phyloP scores from a whole-genome alignment of 2,113 vertebrate genomes.

The Archilochus colubris region DNA sequence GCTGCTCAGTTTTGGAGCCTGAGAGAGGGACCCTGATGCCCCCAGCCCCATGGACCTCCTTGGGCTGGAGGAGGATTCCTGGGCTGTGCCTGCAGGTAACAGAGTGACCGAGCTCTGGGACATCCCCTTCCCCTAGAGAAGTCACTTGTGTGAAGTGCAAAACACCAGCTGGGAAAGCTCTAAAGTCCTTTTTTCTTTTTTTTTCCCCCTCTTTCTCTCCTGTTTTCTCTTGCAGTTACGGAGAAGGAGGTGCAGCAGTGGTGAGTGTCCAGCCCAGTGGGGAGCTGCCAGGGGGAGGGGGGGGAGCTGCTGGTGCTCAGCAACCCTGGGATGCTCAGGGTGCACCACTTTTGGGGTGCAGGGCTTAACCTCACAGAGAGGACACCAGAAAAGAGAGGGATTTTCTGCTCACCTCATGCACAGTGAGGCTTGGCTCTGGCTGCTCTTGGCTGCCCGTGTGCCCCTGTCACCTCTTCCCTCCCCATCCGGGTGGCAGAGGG shows the following conservation, averaged over 20 bases:
- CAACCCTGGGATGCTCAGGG: background rate
- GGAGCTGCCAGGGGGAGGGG: background rate
- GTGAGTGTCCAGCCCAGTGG: slow-evolving; percentile 77
- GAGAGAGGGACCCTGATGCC: too few species aligned
- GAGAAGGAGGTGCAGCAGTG: slow-evolving; percentile 97
- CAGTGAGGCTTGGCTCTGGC: background rate
- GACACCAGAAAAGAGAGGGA: fast-evolving
- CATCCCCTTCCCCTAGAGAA: background rate
- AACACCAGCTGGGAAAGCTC: background rate
- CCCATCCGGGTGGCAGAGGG: fast-evolving
- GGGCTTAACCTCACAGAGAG: background rate
- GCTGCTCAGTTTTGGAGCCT: background rate
- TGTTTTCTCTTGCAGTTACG: slow-evolving; percentile 86
- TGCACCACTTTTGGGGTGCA: background rate
- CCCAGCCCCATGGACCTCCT: fast-evolving
- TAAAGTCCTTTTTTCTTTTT: background rate
- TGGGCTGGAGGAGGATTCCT: background rate
- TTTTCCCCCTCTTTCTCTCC: background rate
- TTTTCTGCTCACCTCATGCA: background rate
- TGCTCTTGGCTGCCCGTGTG: background rate
- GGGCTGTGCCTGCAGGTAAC: background rate
- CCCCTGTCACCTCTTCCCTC: background rate
- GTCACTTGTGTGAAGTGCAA: background rate
- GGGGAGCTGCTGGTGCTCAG: background rate
- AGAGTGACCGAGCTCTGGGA: background rate